Evolutionary conservation across 64 coral and sea anemone genomes (phyloP), one percentile per base, ranked within the genome.

Genomic region (Astreopora myriophthalma): DNA sequence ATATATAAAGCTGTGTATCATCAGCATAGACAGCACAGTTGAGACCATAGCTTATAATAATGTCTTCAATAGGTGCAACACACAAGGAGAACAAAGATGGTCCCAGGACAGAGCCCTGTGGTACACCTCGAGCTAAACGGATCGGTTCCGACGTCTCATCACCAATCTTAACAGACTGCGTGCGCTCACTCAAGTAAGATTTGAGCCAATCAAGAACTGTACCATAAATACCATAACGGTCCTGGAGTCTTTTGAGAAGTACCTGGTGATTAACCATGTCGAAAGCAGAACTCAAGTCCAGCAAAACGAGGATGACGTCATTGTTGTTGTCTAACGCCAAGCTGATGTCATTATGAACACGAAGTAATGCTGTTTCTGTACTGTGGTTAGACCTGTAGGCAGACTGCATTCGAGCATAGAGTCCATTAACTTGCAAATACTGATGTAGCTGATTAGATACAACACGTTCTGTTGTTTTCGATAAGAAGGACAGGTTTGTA

Each of bases 61-160:
- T 66, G 5, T 63, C 48, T 19, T 63, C 51, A 31, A 34, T 29
- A 19, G 51, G 60, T 32, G 51, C 32, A 49, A 85, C 55, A 28
- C 65, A 85, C 42, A 85, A 7, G 17, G 49, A 63, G 32, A 85
- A 85, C 80, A 85, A 61, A 8, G 60, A 36, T 85, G 52, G 25
- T 57, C 80, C 52, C n/a, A n/a, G n/a, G n/a, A n/a, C n/a, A n/a
- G n/a, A n/a, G n/a, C n/a, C n/a, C n/a, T n/a, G n/a, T n/a, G 80
- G 80, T 60, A 85, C 52, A 65, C 60, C 26, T 14, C 51, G 60
- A 22, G n/a, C 10, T 85, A 85, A 38, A 17, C 8, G 28, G n/a
- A n/a, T 2, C 1, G 14, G 25, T 13, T 39, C 65, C 29, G 51
- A 85, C 16, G 34, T 39, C 5, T 1, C 19, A 14, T 66, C 7